Percentiles rank a stretch among this genome's conserved stretches.
phyloP scores from a whole-genome alignment of 1,140 invertebrate species.

The Paralvinella palmiformis region DNA sequence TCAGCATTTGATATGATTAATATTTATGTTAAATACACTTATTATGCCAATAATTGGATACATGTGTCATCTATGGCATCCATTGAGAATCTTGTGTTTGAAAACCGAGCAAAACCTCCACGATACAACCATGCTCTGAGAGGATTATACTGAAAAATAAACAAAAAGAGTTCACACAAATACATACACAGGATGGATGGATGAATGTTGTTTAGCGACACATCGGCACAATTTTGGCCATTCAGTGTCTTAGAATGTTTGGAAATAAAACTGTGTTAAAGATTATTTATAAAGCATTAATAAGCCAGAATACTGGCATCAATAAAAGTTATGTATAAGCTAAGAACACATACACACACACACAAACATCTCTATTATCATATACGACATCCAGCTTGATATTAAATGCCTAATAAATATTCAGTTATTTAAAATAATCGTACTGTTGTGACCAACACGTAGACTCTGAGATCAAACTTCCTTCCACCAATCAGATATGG shows the following conservation, averaged over 20 bases:
- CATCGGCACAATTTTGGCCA: too few species aligned
- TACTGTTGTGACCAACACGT: conserved; percentile 48
- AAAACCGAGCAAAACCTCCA: conserved; percentile 54
- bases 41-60: too few species aligned
- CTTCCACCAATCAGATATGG: conserved; percentile 49
- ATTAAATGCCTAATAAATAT: not conserved
- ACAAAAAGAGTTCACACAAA: conserved; percentile 1
- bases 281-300: too few species aligned
- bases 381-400: not conserved
- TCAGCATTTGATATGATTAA: too few species aligned
- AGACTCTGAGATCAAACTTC: conserved; percentile 51
- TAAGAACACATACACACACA: too few species aligned
- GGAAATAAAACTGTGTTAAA: too few species aligned
- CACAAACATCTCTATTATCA: not conserved
- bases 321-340: not conserved
- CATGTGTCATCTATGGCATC: conserved; percentile 53
- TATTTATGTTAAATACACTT: too few species aligned
- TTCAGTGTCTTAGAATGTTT: too few species aligned
- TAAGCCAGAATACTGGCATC: too few species aligned
- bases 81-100: conserved; percentile 51
- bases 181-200: not conserved
- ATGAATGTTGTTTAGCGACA: too few species aligned
- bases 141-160: conserved; percentile 47
- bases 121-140: conserved; percentile 53
- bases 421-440: not conserved